These are phyloP conservation scores for Dicerorhinus sumatrensis DNA, from an alignment of 2,113 vertebrate species.

Conservation along the genomic window DNA sequence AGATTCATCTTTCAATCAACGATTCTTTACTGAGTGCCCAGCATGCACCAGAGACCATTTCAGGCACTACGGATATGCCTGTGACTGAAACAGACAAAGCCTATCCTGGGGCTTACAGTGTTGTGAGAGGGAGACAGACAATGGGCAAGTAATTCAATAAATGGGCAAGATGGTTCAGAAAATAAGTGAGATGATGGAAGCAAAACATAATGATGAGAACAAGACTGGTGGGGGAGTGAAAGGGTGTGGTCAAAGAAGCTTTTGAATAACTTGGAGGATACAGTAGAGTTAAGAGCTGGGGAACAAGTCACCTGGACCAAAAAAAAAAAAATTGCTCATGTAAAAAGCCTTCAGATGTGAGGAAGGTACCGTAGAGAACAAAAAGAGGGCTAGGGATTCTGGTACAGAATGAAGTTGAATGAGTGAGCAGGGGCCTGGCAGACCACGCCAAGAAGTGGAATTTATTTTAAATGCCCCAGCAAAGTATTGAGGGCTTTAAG, in stretches of 20 bases:
- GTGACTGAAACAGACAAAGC: background rate
- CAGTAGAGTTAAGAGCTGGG: background rate
- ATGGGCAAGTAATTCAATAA: background rate
- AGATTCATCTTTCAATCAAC: background rate
- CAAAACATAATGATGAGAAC: background rate
- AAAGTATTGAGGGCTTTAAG: background rate
- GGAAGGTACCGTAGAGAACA: background rate
- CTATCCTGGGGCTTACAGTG: background rate
- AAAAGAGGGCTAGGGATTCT: background rate
- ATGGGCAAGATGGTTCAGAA: background rate
- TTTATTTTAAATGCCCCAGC: conserved; percentile 2
- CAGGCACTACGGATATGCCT: background rate
- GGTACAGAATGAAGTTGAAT: background rate
- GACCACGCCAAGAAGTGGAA: background rate
- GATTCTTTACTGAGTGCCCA: background rate
- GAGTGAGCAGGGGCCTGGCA: background rate
- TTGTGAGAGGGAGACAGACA: background rate
- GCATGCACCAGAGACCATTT: background rate
- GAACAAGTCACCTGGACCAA: background rate
- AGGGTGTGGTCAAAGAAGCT: background rate
- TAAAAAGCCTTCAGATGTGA: background rate
- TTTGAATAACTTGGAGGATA: background rate
- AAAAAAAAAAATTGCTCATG: background rate
- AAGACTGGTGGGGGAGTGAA: background rate
- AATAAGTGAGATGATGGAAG: background rate